Base-by-base conservation (phyloP, 2,797 vertebrate genomes). In the Phyllotis vaccarum region DNA sequence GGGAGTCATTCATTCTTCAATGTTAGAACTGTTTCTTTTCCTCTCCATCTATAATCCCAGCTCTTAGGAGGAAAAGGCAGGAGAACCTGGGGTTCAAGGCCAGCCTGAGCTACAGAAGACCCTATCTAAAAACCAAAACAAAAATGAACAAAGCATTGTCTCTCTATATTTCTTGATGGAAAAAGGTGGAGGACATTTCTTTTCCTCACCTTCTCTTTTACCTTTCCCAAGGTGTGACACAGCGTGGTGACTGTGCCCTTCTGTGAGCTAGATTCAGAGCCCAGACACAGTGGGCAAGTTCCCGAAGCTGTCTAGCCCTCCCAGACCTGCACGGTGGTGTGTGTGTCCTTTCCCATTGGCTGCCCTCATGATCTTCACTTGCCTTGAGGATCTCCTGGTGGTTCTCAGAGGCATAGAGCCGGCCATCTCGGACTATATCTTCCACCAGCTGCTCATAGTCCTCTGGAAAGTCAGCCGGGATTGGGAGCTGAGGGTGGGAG, bases 371-470 rank as follows among this genome's bases (percentile, higher is more conserved):
- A 40, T 0, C 37, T 40, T 40, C 68, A 11, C 99, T 98, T 81
- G 99, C 99, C 99, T 99, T 99, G 92, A 99, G 99, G 98, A 99
- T 99, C 98, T 99, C 99, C 98, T 99, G 99, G 98, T 99, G 99
- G 98, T 99, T 99, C 98, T 99, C 99, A 0, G 99, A 99, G 43
- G 99, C 99, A 0, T 99, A 99, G 88, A 99, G 99, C 98, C 99
- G 98, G 96, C 99, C 99, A 0, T 99, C 99, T 95, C 99, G 97
- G 66, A 99, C 99, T 0, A 99, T 99, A 98, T 99, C 99, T 98
- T 99, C 99, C 60, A 99, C 99, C 66, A 99, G 98, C 98, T 99
- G 99, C 97, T 99, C 99, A 0, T 99, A 99, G 97, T 99, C 99
- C 99, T 99, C 99, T 99, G 98, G 83, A 97, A 97, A 89, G 92